Base-by-base conservation (phyloP, 2,113 vertebrate species). In the Caloenas nicobarica region DNA sequence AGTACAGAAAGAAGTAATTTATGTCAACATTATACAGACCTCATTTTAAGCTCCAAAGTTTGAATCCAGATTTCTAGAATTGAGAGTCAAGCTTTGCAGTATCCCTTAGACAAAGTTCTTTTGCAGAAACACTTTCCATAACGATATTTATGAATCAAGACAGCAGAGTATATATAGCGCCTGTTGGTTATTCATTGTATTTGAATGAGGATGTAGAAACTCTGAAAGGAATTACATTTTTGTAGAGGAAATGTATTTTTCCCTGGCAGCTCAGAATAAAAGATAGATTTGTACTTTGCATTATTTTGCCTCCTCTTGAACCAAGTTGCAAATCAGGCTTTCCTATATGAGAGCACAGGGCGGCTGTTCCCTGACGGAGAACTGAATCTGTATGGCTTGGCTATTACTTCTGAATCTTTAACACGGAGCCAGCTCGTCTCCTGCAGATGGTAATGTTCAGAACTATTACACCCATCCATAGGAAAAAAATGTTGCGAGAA, bases 181-280 rank as follows among this genome's bases (percentile, higher is more conserved):
- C 58, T 62, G 5, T 74, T 90, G 56, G 85, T 83, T 93, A 81
- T 93, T 94, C 86, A 74, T 78, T 93, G 57, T 64, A 38, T 86
- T 85, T 95, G 88, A 92, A 89, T 76, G 34, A 95, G 88, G 53
- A 74, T 0, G 3, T 26, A 44, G 80, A 58, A 85, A 65, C 50
- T 80, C 78, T 81, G 90, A 72, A 81, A 90, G 57, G 72, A 93
- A 74, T 90, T 72, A 12, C 19, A 34, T 54, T 96, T 94, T 81
- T 86, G 25, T 72, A 79, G 80, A 64, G 72, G 72, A 95, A 93
- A 92, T 94, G 44, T 85, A 28, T 86, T 86, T 78, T 93, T 66
- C 34, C 38, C 28, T 85, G 80, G 57, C 86, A 90, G 61, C 70
- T 72, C 46, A 81, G 72, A 92, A 87, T 79, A 81, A 88, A 88